These are phyloP conservation scores for Bombylius major DNA, from an alignment of 2,888 invertebrate genomes.

Conservation along the genomic window DNA sequence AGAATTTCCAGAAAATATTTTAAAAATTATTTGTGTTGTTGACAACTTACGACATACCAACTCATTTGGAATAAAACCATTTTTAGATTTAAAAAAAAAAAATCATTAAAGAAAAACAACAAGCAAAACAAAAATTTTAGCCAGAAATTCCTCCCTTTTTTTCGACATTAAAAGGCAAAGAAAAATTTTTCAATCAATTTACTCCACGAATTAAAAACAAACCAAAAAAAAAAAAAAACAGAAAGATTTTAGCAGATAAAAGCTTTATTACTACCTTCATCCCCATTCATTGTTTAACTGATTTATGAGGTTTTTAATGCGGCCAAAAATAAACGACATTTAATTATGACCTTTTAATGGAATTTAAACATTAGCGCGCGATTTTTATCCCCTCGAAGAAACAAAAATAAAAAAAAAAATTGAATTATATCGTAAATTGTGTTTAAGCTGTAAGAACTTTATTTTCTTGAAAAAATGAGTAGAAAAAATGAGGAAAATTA, in stretches of 20 bases:
- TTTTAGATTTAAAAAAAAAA: background rate
- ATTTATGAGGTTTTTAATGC: slow-evolving; percentile 35
- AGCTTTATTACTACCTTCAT: too few relatives aligned
- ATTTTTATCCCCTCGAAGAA: background rate
- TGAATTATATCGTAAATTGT: background rate
- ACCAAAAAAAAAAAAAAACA: too few relatives aligned
- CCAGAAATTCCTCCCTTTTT: background rate
- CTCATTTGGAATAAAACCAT: slow-evolving; percentile 9
- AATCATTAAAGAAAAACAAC: background rate
- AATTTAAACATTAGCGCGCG: slow-evolving; percentile 28
- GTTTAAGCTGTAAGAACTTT: too few relatives aligned
- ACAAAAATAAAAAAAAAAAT: background rate
- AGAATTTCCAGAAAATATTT: background rate
- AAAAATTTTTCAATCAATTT: slow-evolving; percentile 13
- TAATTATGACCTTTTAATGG: slow-evolving; percentile 36
- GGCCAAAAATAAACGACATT: slow-evolving; percentile 35
- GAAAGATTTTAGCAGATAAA: background rate
- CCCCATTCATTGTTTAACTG: slow-evolving; percentile 13
- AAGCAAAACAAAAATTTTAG: background rate
- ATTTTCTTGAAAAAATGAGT: too few relatives aligned
- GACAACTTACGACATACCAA: slow-evolving; percentile 10
- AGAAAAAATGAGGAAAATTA: background rate
- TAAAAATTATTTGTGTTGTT: background rate
- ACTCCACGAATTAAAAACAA: background rate
- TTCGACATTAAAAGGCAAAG: background rate